Evolutionary conservation across 2,797 vertebrate species (phyloP).

Genomic region (Cirrhinus mrigala): DNA sequence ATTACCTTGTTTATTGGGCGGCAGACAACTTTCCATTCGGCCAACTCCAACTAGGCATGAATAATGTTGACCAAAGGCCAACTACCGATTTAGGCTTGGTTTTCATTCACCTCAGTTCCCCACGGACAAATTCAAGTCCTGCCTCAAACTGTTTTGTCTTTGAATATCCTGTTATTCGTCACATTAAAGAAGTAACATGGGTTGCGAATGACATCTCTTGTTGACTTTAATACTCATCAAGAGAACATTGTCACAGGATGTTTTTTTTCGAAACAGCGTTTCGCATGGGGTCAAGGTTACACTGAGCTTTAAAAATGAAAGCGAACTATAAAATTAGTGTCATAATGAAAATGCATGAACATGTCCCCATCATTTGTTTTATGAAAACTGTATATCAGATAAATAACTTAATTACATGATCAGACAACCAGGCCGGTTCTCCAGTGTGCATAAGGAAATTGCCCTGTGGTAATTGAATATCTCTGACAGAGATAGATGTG

Average conservation of each 20-base stretch:
- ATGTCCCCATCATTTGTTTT: constrained; percentile 30
- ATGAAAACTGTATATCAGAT: constrained; percentile 50
- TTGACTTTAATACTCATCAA: not conserved
- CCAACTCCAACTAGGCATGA: not conserved
- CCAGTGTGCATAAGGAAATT: constrained; percentile 46
- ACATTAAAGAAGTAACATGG: not conserved
- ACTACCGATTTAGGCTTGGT: not conserved
- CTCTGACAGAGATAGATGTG: constrained; percentile 49
- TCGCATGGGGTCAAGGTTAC: not conserved
- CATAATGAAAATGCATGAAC: not conserved
- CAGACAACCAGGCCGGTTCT: constrained; percentile 23
- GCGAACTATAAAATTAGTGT: not conserved
- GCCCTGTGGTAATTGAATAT: constrained; percentile 51
- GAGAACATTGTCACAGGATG: not conserved
- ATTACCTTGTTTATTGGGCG: not conserved
- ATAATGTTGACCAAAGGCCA: not conserved
- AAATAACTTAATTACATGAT: constrained; percentile 27
- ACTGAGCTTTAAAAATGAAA: not conserved
- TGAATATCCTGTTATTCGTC: not conserved
- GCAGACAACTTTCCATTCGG: not conserved
- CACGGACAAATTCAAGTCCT: not conserved
- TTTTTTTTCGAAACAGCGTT: not conserved
- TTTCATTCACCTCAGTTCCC: not conserved
- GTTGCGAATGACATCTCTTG: not conserved
- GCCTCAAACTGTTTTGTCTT: not conserved